phyloP scores from a whole-genome alignment of 23 tunicate species.

The Trididemnum miniatum region DNA sequence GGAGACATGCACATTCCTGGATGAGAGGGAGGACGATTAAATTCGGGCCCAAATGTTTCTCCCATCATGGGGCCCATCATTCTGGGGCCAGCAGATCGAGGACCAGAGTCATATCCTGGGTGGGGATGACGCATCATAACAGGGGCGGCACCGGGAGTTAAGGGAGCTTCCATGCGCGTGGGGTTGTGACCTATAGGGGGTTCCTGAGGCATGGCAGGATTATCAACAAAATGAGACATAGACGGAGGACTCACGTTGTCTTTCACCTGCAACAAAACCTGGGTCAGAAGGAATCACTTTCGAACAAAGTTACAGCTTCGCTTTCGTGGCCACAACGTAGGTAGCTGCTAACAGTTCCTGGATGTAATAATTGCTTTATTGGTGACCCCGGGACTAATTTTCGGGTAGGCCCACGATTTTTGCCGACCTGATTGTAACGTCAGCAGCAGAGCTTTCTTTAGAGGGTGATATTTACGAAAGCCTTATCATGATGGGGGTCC shows the following conservation, averaged over 20 bases:
- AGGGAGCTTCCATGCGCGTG: slow-evolving; percentile 13
- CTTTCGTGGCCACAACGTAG: too few relatives aligned
- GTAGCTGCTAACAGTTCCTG: too few relatives aligned
- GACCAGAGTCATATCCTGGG: slow-evolving; percentile 56
- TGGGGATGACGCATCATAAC: slow-evolving; percentile 20
- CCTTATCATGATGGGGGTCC: too few relatives aligned
- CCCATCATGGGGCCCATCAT: slow-evolving; percentile 40
- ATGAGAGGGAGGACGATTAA: slow-evolving; percentile 57
- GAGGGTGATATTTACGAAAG: too few relatives aligned
- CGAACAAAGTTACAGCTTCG: too few relatives aligned
- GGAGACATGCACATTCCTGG: slow-evolving; percentile 64
- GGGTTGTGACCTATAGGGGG: slow-evolving; percentile 61
- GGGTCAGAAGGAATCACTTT: too few relatives aligned
- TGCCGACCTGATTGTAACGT: too few relatives aligned
- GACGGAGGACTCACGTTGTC: slow-evolving; percentile 85
- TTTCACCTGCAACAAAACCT: slow-evolving; percentile 67
- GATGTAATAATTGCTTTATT: too few relatives aligned
- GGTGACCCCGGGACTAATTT: too few relatives aligned
- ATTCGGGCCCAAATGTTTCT: slow-evolving; percentile 33
- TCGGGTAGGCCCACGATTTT: too few relatives aligned
- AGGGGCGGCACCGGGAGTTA: slow-evolving; percentile 19
- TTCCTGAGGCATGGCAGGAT: slow-evolving; percentile 50
- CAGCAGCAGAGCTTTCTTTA: too few relatives aligned
- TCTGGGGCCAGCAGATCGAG: slow-evolving; percentile 53
- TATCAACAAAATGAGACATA: slow-evolving; percentile 53